Percentiles rank a stretch among this genome's conserved stretches.
These are phyloP conservation scores for Urocyon cinereoargenteus DNA, from an alignment of 2,797 vertebrate species.

Conservation along the genomic window DNA sequence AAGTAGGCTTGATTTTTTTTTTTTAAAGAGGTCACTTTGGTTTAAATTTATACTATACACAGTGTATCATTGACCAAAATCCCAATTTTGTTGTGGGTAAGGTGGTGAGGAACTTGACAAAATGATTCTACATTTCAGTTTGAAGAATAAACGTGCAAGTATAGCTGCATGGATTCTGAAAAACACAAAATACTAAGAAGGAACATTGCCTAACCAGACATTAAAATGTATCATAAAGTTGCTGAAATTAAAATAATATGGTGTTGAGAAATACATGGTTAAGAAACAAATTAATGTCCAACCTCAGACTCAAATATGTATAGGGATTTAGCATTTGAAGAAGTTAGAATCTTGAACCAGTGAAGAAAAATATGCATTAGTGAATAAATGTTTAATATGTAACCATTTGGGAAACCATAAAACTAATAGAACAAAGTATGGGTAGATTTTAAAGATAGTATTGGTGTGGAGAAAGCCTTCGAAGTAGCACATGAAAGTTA, in stretches of 20 bases:
- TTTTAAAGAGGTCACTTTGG: conserved; percentile 35
- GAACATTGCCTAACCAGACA: neutral
- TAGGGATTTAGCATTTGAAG: neutral
- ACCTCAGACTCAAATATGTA: neutral
- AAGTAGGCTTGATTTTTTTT: conserved; percentile 20
- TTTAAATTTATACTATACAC: neutral
- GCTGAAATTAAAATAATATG: neutral
- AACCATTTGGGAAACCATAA: neutral
- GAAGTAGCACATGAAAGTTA: neutral
- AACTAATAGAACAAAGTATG: neutral
- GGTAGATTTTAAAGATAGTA: neutral
- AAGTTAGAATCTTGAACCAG: neutral
- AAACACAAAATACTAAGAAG: conserved; percentile 11
- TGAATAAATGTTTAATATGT: neutral
- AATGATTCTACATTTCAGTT: conserved; percentile 44
- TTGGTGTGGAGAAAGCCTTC: neutral
- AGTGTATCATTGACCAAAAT: neutral
- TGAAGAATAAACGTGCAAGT: neutral
- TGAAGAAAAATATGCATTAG: neutral
- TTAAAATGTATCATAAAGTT: neutral
- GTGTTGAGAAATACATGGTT: neutral
- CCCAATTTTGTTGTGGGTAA: neutral
- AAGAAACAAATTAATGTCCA: neutral
- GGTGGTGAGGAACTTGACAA: neutral
- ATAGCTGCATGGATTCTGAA: conserved; percentile 37